Evolutionary conservation across 2,113 vertebrate genomes (phyloP).

Genomic region (Pleuronectes platessa): DNA sequence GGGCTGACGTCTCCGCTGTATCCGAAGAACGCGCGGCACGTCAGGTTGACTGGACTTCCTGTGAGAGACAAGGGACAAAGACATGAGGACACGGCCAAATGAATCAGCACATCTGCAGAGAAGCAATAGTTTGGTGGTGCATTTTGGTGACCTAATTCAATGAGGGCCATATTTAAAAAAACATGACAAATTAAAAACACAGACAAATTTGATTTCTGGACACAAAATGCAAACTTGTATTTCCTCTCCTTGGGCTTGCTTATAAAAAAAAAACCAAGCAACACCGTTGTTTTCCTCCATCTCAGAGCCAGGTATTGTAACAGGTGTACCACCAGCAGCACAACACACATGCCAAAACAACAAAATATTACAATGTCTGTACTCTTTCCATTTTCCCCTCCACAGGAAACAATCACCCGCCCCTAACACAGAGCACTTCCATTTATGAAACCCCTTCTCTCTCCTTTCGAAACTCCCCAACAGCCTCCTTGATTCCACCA

Average conservation of each 20-base stretch:
- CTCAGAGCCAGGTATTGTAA: background rate
- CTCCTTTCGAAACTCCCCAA: background rate
- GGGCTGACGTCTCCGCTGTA: constrained; percentile 97
- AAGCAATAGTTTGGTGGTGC: no score
- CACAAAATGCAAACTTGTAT: background rate
- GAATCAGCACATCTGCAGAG: no score
- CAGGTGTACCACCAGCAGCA: background rate
- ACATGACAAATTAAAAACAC: no score
- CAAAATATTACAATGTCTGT: background rate
- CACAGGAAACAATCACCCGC: background rate
- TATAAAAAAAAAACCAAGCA: no score
- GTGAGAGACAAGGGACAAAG: constrained; percentile 58
- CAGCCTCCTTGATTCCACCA: constrained; percentile 11
- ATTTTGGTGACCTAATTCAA: no score
- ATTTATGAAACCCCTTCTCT: constrained; percentile 2
- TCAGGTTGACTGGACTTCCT: constrained; percentile 93
- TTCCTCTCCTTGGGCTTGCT: background rate
- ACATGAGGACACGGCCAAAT: no score
- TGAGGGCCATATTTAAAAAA: background rate
- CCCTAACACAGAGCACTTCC: background rate
- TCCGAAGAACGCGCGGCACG: constrained; percentile 96
- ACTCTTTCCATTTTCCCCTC: background rate
- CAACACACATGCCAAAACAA: background rate
- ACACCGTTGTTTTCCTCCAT: background rate
- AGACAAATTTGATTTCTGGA: no score